Percentiles rank a stretch among this genome's conserved stretches.
Conservation (phyloP, 2,113 vertebrate genomes). For the Heteronetta atricapilla region DNA sequence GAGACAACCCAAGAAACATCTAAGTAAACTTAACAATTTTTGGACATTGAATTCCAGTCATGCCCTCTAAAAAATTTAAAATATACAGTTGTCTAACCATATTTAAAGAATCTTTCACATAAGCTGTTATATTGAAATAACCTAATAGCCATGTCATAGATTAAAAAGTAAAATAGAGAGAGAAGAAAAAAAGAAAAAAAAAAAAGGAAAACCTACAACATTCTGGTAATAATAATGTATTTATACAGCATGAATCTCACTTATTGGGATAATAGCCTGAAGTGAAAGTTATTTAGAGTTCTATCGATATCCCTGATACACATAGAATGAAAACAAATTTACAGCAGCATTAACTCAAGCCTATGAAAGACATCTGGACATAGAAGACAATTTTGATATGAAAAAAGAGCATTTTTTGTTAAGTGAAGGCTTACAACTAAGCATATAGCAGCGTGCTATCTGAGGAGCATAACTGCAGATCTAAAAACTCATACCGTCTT, state of each 20-base stretch:
- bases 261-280: background rate
- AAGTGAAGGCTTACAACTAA: background rate
- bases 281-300: constrained; percentile 5
- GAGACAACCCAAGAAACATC: background rate
- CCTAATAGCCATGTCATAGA: background rate
- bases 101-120: background rate
- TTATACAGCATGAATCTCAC: background rate
- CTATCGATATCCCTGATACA: background rate
- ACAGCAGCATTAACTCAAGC: background rate
- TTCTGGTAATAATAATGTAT: background rate
- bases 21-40: background rate
- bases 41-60: background rate
- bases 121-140: background rate
- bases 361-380: background rate
- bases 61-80: background rate
- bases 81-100: background rate
- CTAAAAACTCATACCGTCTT: background rate
- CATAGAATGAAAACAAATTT: background rate
- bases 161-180: background rate
- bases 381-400: background rate
- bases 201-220: background rate
- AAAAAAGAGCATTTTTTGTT: background rate
- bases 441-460: background rate
- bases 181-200: background rate
- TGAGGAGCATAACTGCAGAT: background rate